A percentile compares a stretch with the other conserved stretches of the same genome.
Evolutionary conservation across 1,140 invertebrate species (phyloP).

Genomic region (Euglossa dilemma): DNA sequence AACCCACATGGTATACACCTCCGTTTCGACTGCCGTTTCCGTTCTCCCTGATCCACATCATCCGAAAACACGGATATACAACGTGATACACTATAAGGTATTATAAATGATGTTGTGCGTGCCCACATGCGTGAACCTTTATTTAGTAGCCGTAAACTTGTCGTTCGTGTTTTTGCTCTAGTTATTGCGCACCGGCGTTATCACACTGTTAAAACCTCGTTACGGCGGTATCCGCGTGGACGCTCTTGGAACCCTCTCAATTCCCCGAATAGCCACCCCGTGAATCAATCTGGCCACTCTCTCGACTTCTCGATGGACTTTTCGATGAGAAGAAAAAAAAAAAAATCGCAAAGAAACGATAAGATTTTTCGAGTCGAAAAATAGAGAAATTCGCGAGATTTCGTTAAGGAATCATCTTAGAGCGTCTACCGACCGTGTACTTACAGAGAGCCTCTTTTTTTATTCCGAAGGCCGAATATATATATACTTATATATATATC

Average conservation of each 20-base stretch:
- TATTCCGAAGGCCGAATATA: conserved; percentile 53
- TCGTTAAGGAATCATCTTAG: conserved; percentile 41
- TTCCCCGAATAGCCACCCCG: not conserved
- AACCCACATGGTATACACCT: not conserved
- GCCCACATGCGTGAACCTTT: conserved; percentile 68
- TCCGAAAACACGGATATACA: conserved; percentile 59
- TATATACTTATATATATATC: conserved; percentile 18
- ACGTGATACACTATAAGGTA: conserved; percentile 63
- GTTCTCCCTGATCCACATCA: conserved; percentile 46
- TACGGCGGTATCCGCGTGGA: conserved; percentile 63
- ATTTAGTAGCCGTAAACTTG: conserved; percentile 72
- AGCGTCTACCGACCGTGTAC: conserved; percentile 63
- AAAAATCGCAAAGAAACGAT: too few relatives aligned
- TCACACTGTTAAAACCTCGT: conserved; percentile 63
- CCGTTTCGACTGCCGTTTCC: conserved; percentile 32
- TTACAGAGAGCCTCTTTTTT: conserved; percentile 48
- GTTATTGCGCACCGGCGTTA: conserved; percentile 68
- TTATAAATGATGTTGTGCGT: conserved; percentile 71
- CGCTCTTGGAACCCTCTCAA: conserved; percentile 59
- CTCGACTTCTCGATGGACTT: too few relatives aligned
- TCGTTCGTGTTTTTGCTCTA: conserved; percentile 70
- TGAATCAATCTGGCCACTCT: not conserved
- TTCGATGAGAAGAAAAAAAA: too few relatives aligned
- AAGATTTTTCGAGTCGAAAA: too few relatives aligned
- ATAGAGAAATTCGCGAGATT: too few relatives aligned